phyloP scores from a whole-genome alignment of 1,140 invertebrate genomes.

The Eueides isabella region DNA sequence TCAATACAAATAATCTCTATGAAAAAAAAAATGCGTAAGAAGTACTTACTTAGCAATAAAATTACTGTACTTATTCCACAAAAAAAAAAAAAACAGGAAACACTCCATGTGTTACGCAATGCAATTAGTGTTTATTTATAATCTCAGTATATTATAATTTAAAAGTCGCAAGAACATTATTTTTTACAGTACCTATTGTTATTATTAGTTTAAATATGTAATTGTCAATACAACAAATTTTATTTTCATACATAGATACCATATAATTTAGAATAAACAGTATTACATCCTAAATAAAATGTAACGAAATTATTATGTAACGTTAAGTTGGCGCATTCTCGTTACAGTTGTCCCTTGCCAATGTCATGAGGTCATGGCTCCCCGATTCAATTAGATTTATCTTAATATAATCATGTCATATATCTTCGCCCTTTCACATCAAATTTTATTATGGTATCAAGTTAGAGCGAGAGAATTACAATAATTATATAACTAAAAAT shows the following conservation, averaged over 20 bases:
- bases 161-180: neutral
- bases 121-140: no score
- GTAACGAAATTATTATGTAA: constrained; percentile 28
- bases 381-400: constrained; percentile 36
- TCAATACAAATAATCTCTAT: no score
- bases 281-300: neutral
- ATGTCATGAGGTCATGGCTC: constrained; percentile 35
- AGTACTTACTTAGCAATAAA: no score
- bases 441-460: neutral
- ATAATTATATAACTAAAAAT: neutral
- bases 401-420: constrained; percentile 16
- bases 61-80: no score
- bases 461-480: neutral
- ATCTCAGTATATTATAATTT: neutral
- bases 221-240: no score
- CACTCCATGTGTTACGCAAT: no score
- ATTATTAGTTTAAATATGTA: neutral
- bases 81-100: no score
- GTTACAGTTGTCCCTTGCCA: constrained; percentile 30
- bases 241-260: neutral
- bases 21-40: no score
- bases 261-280: neutral
- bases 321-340: constrained; percentile 23
- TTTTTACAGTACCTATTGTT: neutral
- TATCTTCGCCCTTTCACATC: neutral